Percentiles rank a stretch among this genome's conserved stretches.
These are phyloP conservation scores for Trachelipus rathkii DNA, from an alignment of 1,140 invertebrate species.

Conservation along the genomic window DNA sequence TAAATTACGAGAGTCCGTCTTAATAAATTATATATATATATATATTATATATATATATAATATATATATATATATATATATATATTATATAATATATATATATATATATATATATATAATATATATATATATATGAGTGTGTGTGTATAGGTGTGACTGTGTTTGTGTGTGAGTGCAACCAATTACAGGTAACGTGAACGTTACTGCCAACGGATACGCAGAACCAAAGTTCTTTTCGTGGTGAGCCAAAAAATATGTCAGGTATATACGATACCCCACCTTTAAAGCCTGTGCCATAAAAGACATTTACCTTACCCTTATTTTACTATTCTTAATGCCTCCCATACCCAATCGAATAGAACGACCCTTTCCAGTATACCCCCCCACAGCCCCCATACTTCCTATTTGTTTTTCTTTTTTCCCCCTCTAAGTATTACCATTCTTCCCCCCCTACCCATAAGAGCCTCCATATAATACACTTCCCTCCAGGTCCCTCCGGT, in stretches of 20 bases:
- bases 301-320: conserved; percentile 4
- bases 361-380: neutral
- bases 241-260: neutral
- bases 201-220: neutral
- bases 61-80: too few relatives aligned
- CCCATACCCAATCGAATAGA: neutral
- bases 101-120: too few relatives aligned
- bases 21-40: too few relatives aligned
- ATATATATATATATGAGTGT: too few relatives aligned
- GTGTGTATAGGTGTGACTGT: too few relatives aligned
- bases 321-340: neutral
- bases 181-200: neutral
- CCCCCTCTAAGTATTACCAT: too few relatives aligned
- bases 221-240: neutral
- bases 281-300: neutral
- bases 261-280: neutral
- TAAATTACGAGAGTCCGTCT: too few relatives aligned
- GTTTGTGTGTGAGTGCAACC: too few relatives aligned
- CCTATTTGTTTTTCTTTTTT: neutral
- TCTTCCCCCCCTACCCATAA: neutral
- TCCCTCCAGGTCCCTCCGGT: neutral
- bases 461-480: neutral
- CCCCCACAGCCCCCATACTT: neutral
- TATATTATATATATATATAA: too few relatives aligned
- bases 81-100: too few relatives aligned